A percentile compares a stretch with the other conserved stretches of the same genome.
These are phyloP conservation scores for Furcula furcula DNA, from an alignment of 2,888 invertebrate genomes.

Conservation along the genomic window DNA sequence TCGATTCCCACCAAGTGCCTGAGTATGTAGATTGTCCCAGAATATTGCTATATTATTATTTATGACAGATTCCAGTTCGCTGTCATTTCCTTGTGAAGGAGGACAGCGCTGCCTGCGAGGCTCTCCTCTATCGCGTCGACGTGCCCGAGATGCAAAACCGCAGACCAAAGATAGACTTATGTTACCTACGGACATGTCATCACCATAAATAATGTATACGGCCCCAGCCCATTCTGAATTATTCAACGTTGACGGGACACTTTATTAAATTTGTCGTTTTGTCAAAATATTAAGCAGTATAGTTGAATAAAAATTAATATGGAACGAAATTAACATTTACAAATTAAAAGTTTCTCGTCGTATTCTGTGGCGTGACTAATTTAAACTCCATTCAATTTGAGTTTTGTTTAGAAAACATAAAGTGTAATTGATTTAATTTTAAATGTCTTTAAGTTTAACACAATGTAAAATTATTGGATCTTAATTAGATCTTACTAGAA, in stretches of 20 bases:
- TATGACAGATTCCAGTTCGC: too few relatives aligned
- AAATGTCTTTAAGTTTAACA: slow-evolving; percentile 1
- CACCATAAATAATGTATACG: slow-evolving; percentile 78
- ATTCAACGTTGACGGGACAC: slow-evolving; percentile 71
- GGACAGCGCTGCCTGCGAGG: slow-evolving; percentile 19
- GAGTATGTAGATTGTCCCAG: too few relatives aligned
- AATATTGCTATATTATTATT: too few relatives aligned
- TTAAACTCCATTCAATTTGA: slow-evolving; percentile 24
- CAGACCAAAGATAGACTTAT: slow-evolving; percentile 65
- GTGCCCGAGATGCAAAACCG: slow-evolving; percentile 74
- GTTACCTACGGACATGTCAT: slow-evolving; percentile 71
- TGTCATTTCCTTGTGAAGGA: slow-evolving; percentile 22
- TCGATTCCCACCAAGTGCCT: too few relatives aligned
- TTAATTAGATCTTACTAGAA: too few relatives aligned
- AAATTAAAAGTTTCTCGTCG: slow-evolving; percentile 41
- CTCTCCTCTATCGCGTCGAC: slow-evolving; percentile 58
- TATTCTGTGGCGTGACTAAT: slow-evolving; percentile 25
- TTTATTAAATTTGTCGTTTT: slow-evolving; percentile 78
- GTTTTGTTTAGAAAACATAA: slow-evolving; percentile 24
- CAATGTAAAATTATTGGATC: too few relatives aligned
- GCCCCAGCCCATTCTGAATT: slow-evolving; percentile 64
- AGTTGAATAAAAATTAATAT: slow-evolving; percentile 54
- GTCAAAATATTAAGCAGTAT: slow-evolving; percentile 57
- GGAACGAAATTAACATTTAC: slow-evolving; percentile 48
- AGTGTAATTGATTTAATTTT: slow-evolving; percentile 25